Percentiles rank a stretch among this genome's conserved stretches.
Conservation (phyloP, 2,888 invertebrate genomes). For the Siphonodentalium dalli region DNA sequence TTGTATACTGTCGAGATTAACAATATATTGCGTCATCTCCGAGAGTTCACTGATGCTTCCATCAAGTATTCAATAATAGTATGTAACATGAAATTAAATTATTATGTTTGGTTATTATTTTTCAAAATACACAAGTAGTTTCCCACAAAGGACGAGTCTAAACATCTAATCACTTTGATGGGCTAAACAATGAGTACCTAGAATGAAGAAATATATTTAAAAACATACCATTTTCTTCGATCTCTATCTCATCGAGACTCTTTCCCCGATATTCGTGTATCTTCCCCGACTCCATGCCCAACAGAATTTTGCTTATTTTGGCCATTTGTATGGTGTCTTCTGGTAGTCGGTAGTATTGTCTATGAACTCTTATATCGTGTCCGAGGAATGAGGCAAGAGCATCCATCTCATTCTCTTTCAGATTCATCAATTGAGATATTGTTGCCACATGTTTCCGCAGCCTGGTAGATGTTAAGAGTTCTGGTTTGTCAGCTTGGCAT, state of each 20-base stretch:
- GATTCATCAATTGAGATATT: constrained; percentile 21
- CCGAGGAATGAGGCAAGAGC: constrained; percentile 14
- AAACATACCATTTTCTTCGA: constrained; percentile 8
- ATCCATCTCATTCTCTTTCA: constrained; percentile 28
- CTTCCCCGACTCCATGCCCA: background rate
- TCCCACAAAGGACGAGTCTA: no score
- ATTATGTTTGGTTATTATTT: no score
- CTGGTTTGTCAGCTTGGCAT: constrained; percentile 16
- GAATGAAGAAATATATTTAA: no score
- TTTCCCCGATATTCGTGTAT: constrained; percentile 1
- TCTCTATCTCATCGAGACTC: constrained; percentile 9
- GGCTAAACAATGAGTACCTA: no score
- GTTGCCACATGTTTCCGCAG: constrained; percentile 23
- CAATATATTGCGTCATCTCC: no score
- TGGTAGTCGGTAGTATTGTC: constrained; percentile 16
- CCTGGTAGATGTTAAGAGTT: constrained; percentile 15
- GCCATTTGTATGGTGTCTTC: constrained; percentile 13
- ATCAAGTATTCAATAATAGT: no score
- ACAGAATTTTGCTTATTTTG: constrained; percentile 8
- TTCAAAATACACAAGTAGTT: no score
- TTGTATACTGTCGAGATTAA: no score
- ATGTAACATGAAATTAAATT: no score
- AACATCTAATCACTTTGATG: no score
- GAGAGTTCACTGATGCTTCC: no score
- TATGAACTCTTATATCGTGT: constrained; percentile 16